phyloP scores from a whole-genome alignment of 2,113 vertebrate genomes.

The Coryphaenoides rupestris region DNA sequence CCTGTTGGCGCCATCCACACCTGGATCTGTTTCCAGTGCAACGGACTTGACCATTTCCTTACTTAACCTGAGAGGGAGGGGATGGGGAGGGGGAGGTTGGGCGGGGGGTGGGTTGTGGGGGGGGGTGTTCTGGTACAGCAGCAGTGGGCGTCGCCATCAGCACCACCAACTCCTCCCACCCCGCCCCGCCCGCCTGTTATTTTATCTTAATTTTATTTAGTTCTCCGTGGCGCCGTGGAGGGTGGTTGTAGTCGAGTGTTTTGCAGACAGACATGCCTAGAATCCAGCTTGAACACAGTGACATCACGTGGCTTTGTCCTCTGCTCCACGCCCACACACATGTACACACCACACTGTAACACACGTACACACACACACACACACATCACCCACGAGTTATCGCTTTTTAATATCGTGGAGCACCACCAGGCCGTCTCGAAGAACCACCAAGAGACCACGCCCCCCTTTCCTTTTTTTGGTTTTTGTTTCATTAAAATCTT shows the following conservation, averaged over 20 bases:
- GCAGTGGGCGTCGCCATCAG: constrained; percentile 39
- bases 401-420: no score
- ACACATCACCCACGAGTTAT: no score
- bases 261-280: constrained; percentile 30
- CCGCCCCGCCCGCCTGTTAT: no score
- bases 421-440: background rate
- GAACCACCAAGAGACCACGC: no score
- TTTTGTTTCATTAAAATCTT: constrained; percentile 8
- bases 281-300: constrained; percentile 33
- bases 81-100: no score
- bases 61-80: constrained; percentile 33
- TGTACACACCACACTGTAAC: no score
- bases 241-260: constrained; percentile 1
- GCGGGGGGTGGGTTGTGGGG: no score
- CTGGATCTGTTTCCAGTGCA: constrained; percentile 49
- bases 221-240: no score
- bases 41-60: constrained; percentile 49
- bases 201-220: no score
- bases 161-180: constrained; percentile 30
- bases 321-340: constrained; percentile 24
- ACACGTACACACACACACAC: constrained; percentile 18
- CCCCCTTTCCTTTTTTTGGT: no score
- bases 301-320: constrained; percentile 35
- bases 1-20: constrained; percentile 41
- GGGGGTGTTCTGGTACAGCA: constrained; percentile 41